Evolutionary conservation across 1,140 invertebrate genomes (phyloP).

Genomic region (Drosophila sproati): DNA sequence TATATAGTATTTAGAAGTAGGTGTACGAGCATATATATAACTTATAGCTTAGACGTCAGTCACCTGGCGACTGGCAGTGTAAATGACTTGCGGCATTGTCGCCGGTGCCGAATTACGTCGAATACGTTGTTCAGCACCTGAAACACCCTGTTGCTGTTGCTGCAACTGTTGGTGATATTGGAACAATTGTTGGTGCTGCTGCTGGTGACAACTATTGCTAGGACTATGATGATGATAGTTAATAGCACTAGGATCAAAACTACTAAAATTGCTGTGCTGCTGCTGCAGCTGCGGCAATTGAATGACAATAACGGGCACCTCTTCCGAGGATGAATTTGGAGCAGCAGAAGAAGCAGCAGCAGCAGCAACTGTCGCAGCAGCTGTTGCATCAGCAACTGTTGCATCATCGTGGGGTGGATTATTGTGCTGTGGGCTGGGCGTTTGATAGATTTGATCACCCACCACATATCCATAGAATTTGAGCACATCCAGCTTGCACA

Average conservation of each 20-base stretch:
- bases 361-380: slow-evolving; percentile 13
- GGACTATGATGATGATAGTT: slow-evolving; percentile 74
- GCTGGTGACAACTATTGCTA: slow-evolving; percentile 65
- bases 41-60: slow-evolving; percentile 72
- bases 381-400: not conserved
- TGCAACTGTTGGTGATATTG: slow-evolving; percentile 40
- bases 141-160: slow-evolving; percentile 26
- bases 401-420: slow-evolving; percentile 19
- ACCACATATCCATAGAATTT: slow-evolving; percentile 95
- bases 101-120: slow-evolving; percentile 74
- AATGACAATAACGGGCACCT: slow-evolving; percentile 77
- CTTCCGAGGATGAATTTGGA: slow-evolving; percentile 40
- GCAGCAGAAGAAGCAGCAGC: slow-evolving; percentile 9
- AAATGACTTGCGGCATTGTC: slow-evolving; percentile 69
- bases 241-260: slow-evolving; percentile 60
- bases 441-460: slow-evolving; percentile 85
- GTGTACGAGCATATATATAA: slow-evolving; percentile 14
- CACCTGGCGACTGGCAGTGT: slow-evolving; percentile 82
- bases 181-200: slow-evolving; percentile 27
- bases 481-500: slow-evolving; percentile 98
- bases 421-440: slow-evolving; percentile 72
- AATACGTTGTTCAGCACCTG: slow-evolving; percentile 43
- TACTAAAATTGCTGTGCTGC: slow-evolving; percentile 48
- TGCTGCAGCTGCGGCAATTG: slow-evolving; percentile 53
- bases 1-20: slow-evolving; percentile 16